Conservation (phyloP, 2,113 vertebrate genomes). For the Tautogolabrus adspersus region DNA sequence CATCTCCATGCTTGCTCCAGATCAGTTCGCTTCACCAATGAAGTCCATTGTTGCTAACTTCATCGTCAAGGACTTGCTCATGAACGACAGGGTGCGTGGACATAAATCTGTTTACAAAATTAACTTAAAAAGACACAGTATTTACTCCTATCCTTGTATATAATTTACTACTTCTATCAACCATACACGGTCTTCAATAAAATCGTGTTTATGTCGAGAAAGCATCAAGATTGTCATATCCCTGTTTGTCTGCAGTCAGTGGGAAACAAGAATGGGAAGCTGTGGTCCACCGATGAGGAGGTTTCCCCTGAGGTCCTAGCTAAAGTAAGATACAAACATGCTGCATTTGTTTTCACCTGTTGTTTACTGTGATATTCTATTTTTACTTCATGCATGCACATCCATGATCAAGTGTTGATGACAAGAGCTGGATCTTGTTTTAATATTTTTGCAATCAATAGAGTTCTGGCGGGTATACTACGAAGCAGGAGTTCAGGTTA, state of each 20-base stretch:
- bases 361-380: not conserved
- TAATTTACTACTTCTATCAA: not conserved
- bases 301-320: conserved; percentile 97
- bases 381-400: not conserved
- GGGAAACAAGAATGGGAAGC: conserved; percentile 97
- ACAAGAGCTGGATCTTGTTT: not conserved
- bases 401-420: not conserved
- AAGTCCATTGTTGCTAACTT: conserved; percentile 99
- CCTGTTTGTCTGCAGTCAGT: conserved; percentile 85
- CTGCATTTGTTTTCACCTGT: not conserved
- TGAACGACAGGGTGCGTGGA: conserved; percentile 95
- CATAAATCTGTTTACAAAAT: not conserved
- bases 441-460: not conserved
- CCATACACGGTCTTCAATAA: too few relatives aligned
- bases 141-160: not conserved
- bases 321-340: conserved; percentile 84
- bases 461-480: not conserved
- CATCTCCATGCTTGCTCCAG: conserved; percentile 98
- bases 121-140: not conserved
- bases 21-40: conserved; percentile 99
- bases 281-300: conserved; percentile 97
- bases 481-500: too few relatives aligned
- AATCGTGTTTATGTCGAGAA: not conserved
- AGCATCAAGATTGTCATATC: not conserved
- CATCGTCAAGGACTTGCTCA: conserved; percentile 98